A percentile compares a stretch with the other conserved stretches of the same genome.
Evolutionary conservation across 2,888 invertebrate genomes (phyloP).

Genomic region (Apomyelois bistriatella): DNA sequence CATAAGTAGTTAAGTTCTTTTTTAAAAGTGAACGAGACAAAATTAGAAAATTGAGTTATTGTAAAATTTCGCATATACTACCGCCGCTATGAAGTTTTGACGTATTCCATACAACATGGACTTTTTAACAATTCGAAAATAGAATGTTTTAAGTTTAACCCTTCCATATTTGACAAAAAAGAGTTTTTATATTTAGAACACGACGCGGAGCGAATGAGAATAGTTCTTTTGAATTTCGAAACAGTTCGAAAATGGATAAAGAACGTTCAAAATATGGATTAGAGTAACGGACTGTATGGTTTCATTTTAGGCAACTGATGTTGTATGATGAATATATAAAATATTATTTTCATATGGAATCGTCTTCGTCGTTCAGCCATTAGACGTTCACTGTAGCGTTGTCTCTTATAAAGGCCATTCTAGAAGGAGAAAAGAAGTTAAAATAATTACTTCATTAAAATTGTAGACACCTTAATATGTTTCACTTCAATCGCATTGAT

Average conservation of each 20-base stretch:
- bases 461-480: too few relatives aligned
- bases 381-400: too few relatives aligned
- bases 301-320: slow-evolving; percentile 30
- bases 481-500: too few relatives aligned
- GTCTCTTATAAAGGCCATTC: too few relatives aligned
- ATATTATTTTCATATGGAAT: slow-evolving; percentile 4
- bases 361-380: too few relatives aligned
- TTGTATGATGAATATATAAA: slow-evolving; percentile 21
- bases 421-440: too few relatives aligned
- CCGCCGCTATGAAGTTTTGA: slow-evolving; percentile 69
- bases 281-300: slow-evolving; percentile 45
- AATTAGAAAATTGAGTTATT: too few relatives aligned
- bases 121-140: slow-evolving; percentile 79
- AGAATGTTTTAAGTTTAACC: slow-evolving; percentile 80
- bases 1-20: neutral
- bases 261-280: slow-evolving; percentile 55
- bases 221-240: slow-evolving; percentile 74
- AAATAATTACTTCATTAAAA: too few relatives aligned
- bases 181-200: slow-evolving; percentile 75
- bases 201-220: slow-evolving; percentile 70
- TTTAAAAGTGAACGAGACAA: too few relatives aligned
- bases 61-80: slow-evolving; percentile 38
- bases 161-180: slow-evolving; percentile 80
- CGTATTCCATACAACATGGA: slow-evolving; percentile 79
- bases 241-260: slow-evolving; percentile 63